A percentile compares a stretch with the other conserved stretches of the same genome.
Conservation (phyloP, 2,888 invertebrate species). For the Microchrysa polita region DNA sequence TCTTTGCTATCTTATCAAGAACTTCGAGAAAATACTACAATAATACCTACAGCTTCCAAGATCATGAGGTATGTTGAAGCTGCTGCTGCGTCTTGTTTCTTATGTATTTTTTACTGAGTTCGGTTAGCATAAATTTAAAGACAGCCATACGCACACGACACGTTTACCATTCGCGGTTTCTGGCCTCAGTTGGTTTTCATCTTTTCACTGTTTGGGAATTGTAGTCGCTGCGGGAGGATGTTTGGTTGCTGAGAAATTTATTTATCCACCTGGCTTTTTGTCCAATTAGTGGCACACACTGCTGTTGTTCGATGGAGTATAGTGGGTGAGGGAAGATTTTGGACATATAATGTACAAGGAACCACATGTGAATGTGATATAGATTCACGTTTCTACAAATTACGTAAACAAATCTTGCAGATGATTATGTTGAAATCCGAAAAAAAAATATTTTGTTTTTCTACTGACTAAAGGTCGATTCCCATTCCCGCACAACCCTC, state of each 20-base stretch:
- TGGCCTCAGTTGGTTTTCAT: slow-evolving; percentile 45
- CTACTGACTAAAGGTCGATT: no score
- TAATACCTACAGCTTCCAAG: not conserved
- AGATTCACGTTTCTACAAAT: no score
- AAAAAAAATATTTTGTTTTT: no score
- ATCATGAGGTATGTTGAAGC: no score
- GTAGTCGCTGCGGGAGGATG: slow-evolving; percentile 32
- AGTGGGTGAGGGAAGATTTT: not conserved
- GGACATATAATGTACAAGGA: no score
- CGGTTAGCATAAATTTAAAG: slow-evolving; percentile 26
- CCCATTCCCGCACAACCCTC: no score
- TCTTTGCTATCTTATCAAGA: not conserved
- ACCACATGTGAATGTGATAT: no score
- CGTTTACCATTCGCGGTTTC: slow-evolving; percentile 42
- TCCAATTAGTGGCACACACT: slow-evolving; percentile 46
- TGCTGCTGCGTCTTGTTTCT: no score
- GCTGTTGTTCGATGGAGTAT: slow-evolving; percentile 25
- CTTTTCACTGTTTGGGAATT: slow-evolving; percentile 42
- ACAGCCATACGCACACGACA: no score
- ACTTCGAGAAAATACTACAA: no score
- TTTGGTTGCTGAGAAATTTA: slow-evolving; percentile 47
- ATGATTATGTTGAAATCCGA: no score
- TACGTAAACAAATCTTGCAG: no score
- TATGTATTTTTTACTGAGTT: not conserved
- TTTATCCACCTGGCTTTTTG: slow-evolving; percentile 47